A percentile compares a stretch with the other conserved stretches of the same genome.
Evolutionary conservation across 2,113 vertebrate species (phyloP).

Genomic region (Verasper variegatus): DNA sequence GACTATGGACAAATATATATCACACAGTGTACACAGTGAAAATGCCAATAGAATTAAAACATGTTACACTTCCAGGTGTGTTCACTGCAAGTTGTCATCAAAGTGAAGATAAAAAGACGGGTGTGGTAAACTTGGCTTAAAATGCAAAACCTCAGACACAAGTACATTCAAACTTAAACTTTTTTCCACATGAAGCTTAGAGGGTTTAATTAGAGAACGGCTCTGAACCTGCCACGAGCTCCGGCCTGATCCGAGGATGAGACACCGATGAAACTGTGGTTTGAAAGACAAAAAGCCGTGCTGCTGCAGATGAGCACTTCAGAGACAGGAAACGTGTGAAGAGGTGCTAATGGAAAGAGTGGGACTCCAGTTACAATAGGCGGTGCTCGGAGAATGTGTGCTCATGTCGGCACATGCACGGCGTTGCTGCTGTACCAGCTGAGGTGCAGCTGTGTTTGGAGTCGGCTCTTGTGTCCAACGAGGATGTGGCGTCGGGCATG

Average conservation of each 20-base stretch:
- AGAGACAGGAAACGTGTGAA: not conserved
- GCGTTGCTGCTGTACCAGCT: conserved; percentile 64
- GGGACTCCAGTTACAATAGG: conserved; percentile 61
- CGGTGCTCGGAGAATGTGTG: conserved; percentile 32
- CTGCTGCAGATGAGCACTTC: not conserved
- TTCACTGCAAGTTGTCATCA: not conserved
- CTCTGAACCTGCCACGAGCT: not conserved
- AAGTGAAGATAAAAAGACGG: not conserved
- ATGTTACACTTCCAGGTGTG: not conserved
- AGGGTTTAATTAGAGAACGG: not conserved
- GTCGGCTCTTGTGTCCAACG: conserved; percentile 57
- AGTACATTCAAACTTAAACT: not conserved
- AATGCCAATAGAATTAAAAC: not conserved
- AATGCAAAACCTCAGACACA: not conserved
- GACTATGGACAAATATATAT: not conserved
- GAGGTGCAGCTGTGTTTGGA: conserved; percentile 83
- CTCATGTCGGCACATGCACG: conserved; percentile 80
- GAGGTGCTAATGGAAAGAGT: conserved; percentile 55
- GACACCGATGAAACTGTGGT: not conserved
- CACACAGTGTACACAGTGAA: no score
- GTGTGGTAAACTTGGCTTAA: not conserved
- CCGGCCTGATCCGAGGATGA: conserved; percentile 1
- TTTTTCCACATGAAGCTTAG: not conserved
- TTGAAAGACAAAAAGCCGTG: not conserved
- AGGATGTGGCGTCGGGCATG: conserved; percentile 50